Evolutionary conservation across 2,888 invertebrate genomes (phyloP).

Genomic region (Euspilapteryx auroguttella): DNA sequence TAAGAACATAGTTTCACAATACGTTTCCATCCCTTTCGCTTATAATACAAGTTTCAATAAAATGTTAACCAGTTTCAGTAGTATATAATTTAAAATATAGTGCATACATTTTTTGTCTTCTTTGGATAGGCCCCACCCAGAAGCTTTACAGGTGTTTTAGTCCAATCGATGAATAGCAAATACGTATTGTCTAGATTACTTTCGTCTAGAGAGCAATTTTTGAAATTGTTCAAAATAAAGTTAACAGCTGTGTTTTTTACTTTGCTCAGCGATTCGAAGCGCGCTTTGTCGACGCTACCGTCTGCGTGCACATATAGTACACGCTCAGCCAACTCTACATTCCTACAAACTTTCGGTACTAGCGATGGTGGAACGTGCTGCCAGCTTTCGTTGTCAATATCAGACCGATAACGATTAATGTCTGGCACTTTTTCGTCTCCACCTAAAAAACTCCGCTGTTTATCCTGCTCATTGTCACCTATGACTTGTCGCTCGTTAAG

Average conservation of each 20-base stretch:
- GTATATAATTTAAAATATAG: constrained; percentile 45
- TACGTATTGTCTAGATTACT: constrained; percentile 20
- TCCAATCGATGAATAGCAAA: constrained; percentile 63
- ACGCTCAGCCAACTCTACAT: constrained; percentile 24
- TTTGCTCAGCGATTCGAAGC: constrained; percentile 31
- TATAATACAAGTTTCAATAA: too few species aligned
- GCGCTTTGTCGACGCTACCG: constrained; percentile 30
- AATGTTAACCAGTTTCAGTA: too few species aligned
- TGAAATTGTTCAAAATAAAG: constrained; percentile 37
- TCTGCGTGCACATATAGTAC: constrained; percentile 35
- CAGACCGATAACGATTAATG: constrained; percentile 32
- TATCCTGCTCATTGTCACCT: constrained; percentile 22
- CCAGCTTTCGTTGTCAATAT: constrained; percentile 16
- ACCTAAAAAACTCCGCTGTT: constrained; percentile 30
- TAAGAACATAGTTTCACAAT: too few species aligned
- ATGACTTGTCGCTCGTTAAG: constrained; percentile 32
- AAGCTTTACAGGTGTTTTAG: constrained; percentile 64
- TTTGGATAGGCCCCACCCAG: constrained; percentile 69
- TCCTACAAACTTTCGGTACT: constrained; percentile 31
- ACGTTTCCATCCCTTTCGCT: too few species aligned
- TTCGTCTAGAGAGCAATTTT: constrained; percentile 32
- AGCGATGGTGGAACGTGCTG: constrained; percentile 22
- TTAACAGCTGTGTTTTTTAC: constrained; percentile 29
- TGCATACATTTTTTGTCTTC: constrained; percentile 62
- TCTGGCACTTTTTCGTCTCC: constrained; percentile 36